Evolutionary conservation across 2,888 invertebrate species (phyloP).

Genomic region (Drosophila tanythrix): DNA sequence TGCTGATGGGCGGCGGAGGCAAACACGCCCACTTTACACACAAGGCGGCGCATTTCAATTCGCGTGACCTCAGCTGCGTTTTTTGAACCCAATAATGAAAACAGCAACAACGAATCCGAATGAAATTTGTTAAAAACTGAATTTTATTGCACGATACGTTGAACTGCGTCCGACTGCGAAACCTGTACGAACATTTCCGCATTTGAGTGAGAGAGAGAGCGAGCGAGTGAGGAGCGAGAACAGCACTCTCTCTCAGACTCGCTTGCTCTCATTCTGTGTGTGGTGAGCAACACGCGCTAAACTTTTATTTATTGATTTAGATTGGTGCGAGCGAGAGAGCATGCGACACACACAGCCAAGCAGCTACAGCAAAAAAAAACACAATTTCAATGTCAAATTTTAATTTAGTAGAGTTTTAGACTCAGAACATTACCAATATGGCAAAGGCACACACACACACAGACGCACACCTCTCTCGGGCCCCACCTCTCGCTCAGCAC

Average conservation of each 20-base stretch:
- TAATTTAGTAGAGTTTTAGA: conserved; percentile 71
- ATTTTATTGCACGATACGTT: conserved; percentile 73
- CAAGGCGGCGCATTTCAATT: conserved; percentile 50
- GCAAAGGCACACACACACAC: conserved; percentile 31
- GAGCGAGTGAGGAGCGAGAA: conserved; percentile 21
- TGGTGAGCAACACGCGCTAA: conserved; percentile 61
- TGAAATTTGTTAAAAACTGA: conserved; percentile 42
- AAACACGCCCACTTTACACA: conserved; percentile 67
- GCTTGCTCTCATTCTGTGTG: conserved; percentile 14
- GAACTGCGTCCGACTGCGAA: conserved; percentile 65
- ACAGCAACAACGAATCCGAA: conserved; percentile 14
- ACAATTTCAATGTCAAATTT: conserved; percentile 81
- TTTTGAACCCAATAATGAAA: conserved; percentile 70
- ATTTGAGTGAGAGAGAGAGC: conserved; percentile 43
- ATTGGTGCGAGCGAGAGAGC: conserved; percentile 52
- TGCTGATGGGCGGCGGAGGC: conserved; percentile 16
- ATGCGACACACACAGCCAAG: conserved; percentile 6
- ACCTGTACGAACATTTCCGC: conserved; percentile 79
- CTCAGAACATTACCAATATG: conserved; percentile 80
- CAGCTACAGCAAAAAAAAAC: conserved; percentile 16
- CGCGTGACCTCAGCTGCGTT: conserved; percentile 74
- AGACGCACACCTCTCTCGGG: background rate
- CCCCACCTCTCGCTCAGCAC: conserved; percentile 12
- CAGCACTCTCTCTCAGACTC: conserved; percentile 8
- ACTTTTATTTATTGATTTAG: conserved; percentile 69